These are phyloP conservation scores for Empidonax alnorum DNA, from an alignment of 2,113 vertebrate species.

Conservation along the genomic window DNA sequence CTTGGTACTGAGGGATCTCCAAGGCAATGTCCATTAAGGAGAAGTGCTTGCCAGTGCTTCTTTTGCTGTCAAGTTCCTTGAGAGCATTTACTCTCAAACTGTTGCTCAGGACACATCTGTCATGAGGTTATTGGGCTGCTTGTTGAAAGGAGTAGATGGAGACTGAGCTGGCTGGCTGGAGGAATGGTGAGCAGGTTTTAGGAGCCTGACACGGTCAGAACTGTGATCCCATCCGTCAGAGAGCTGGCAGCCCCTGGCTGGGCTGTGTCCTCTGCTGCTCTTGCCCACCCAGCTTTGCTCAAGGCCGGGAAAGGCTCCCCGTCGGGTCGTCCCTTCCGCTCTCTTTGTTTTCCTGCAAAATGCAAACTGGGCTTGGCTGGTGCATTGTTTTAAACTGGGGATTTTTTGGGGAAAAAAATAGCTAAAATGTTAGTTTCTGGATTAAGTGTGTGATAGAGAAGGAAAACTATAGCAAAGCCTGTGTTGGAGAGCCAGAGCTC, in stretches of 20 bases:
- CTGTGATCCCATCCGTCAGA: background rate
- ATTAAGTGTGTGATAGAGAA: background rate
- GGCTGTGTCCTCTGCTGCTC: background rate
- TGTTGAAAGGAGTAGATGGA: background rate
- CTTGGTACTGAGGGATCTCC: background rate
- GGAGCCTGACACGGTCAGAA: background rate
- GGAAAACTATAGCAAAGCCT: background rate
- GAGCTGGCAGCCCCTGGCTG: background rate
- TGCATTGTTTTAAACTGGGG: background rate
- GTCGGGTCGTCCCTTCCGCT: rapidly evolving
- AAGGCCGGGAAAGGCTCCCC: background rate
- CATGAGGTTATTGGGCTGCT: background rate
- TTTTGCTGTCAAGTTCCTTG: background rate
- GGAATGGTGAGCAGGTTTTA: background rate
- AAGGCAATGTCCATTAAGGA: background rate
- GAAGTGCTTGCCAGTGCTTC: background rate
- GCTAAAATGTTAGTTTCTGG: background rate
- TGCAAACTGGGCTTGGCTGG: background rate
- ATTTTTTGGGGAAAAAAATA: background rate
- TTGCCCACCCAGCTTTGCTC: background rate
- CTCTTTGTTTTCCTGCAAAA: background rate
- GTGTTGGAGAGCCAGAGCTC: background rate
- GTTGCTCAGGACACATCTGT: background rate
- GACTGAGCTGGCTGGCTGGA: background rate
- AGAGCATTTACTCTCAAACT: background rate